Evolutionary conservation across 1,140 invertebrate genomes (phyloP), one percentile per base, ranked within the genome.

Genomic region (Orchesella cincta): DNA sequence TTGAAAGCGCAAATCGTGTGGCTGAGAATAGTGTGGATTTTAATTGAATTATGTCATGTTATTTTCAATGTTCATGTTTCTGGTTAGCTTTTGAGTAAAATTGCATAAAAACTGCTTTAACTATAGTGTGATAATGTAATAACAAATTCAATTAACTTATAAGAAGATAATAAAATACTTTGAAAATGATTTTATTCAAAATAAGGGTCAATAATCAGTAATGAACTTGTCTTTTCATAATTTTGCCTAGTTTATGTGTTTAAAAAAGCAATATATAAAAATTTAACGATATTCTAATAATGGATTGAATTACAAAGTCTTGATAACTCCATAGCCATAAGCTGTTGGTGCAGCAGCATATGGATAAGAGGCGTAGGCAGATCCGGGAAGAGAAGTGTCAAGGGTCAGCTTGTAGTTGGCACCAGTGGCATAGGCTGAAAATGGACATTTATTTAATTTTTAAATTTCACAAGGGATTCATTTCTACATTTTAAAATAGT

Each of bases 341-440:
- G 78, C 78, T 0, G 78, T 79, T 18, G 78, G 76, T 36, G 78
- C 75, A 33, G 78, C 78, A 29, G 75, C 71, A 14, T 76, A 79
- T 28, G 78, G 78, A 51, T 79, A 79, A 39, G 23, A 34, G 8
- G 79, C 73, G 29, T 77, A 80, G 20, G 76, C 73, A 33, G 33
- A 51, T 73, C 79, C 79, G 12, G 78, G 78, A 75, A 79, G 75
- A 62, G 70, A 51, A 35, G 79, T 80, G 67, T 80, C 79, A 16
- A 80, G 72, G 31, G 28, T 75, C 36, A 80, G 29, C 73, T 77
- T 54, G 67, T 80, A 80, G 70, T 80, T 77, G n/a, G 12, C n/a
- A n/a, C 31, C 73, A 0, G 67, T 75, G 34, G 18, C 54, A 51
- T 78, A 78, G 20, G 57, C 77, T 78, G 62, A 23, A 71, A 70